These are phyloP conservation scores for Prinia subflava DNA, from an alignment of 2,113 vertebrate genomes.

Conservation along the genomic window DNA sequence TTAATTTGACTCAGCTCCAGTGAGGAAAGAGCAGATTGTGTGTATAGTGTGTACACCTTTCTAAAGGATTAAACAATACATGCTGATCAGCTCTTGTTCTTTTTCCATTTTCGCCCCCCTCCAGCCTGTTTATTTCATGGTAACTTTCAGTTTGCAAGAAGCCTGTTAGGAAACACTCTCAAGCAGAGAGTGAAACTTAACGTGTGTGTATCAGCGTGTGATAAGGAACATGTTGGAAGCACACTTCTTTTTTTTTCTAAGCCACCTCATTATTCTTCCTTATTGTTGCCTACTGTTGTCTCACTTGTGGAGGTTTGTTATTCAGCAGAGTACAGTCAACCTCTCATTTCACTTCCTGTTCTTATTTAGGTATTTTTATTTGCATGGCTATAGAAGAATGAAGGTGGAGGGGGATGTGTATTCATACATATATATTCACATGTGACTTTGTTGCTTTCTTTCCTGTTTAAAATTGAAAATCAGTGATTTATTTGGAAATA, in stretches of 20 bases:
- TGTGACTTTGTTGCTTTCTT: not conserved
- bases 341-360: not conserved
- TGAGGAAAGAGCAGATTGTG: not conserved
- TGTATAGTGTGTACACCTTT: not conserved
- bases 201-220: accelerated
- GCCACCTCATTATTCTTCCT: not conserved
- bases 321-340: not conserved
- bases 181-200: not conserved
- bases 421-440: not conserved
- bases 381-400: not conserved
- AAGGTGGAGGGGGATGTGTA: too few species aligned
- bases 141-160: not conserved
- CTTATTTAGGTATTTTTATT: not conserved
- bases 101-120: accelerated
- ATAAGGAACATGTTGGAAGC: not conserved
- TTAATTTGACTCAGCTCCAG: not conserved
- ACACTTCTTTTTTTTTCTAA: not conserved
- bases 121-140: not conserved
- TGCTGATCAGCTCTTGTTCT: not conserved
- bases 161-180: not conserved
- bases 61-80: not conserved
- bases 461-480: not conserved
- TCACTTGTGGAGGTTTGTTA: not conserved
- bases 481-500: not conserved
- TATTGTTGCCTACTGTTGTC: not conserved